These are phyloP conservation scores for Allenopithecus nigroviridis DNA, from an alignment of 2,797 vertebrate genomes.

Conservation along the genomic window DNA sequence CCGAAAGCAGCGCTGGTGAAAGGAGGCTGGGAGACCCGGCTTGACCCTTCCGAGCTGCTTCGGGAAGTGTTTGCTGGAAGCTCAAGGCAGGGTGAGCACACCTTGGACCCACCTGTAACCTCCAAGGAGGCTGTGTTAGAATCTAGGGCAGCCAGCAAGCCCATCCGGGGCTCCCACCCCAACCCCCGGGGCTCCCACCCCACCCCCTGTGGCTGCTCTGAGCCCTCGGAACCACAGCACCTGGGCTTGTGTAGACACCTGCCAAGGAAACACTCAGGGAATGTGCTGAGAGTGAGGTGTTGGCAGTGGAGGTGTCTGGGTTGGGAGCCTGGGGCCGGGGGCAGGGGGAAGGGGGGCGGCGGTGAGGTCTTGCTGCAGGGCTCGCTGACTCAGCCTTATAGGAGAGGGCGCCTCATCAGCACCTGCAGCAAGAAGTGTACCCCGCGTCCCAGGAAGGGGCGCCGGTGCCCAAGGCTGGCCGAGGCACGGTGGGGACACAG, in stretches of 20 bases:
- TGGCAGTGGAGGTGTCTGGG: accelerated
- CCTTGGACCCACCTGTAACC: accelerated
- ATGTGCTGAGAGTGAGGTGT: accelerated
- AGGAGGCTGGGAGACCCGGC: not conserved
- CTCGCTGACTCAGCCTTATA: not conserved
- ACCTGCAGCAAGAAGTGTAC: not conserved
- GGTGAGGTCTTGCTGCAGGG: too few relatives aligned
- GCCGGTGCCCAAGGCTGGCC: not conserved
- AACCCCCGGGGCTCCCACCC: accelerated
- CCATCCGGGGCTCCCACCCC: not conserved
- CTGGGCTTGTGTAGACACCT: not conserved
- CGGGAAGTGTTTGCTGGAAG: accelerated
- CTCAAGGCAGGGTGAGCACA: not conserved
- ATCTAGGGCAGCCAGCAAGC: not conserved
- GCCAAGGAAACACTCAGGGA: not conserved
- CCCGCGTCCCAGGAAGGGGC: accelerated
- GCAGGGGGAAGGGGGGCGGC: too few relatives aligned
- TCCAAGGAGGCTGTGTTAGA: accelerated
- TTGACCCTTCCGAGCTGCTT: accelerated
- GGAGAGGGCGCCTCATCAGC: not conserved
- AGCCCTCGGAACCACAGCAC: accelerated
- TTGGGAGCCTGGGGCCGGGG: too few relatives aligned
- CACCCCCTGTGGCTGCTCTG: not conserved
- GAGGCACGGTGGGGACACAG: not conserved
- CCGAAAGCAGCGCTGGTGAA: accelerated